A percentile compares a stretch with the other conserved stretches of the same genome.
phyloP scores from a whole-genome alignment of 2,113 vertebrate genomes.

The Takifugu bimaculatus region DNA sequence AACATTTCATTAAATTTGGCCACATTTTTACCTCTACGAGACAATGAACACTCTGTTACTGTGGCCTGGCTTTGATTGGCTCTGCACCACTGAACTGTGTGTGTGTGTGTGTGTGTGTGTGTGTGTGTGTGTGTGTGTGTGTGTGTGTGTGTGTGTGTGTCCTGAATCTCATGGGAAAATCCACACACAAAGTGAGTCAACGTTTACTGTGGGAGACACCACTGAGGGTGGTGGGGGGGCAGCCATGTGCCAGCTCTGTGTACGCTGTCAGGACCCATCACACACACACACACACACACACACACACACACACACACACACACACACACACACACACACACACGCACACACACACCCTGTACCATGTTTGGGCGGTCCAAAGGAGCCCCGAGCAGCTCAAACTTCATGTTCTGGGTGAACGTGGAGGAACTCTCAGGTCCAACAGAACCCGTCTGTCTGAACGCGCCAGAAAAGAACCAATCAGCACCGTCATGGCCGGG shows the following conservation, averaged over 20 bases:
- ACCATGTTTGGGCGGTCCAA: no score
- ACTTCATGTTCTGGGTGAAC: not conserved
- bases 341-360: conserved; percentile 5
- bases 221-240: conserved; percentile 45
- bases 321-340: conserved; percentile 15
- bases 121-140: conserved; percentile 22
- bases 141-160: conserved; percentile 3
- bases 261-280: conserved; percentile 46
- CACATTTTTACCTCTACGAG: not conserved
- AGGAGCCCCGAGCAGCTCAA: no score
- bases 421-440: no score
- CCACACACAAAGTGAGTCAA: conserved; percentile 22
- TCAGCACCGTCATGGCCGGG: conserved; percentile 3
- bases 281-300: conserved; percentile 18
- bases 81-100: conserved; percentile 8
- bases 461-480: no score
- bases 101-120: conserved; percentile 21
- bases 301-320: conserved; percentile 15
- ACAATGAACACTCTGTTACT: conserved; percentile 32
- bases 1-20: conserved; percentile 1
- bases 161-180: conserved; percentile 19
- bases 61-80: conserved; percentile 14
- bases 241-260: conserved; percentile 46
- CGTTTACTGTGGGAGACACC: conserved; percentile 38
- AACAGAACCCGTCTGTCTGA: no score